A percentile compares a stretch with the other conserved stretches of the same genome.
Evolutionary conservation across 2,888 invertebrate species (phyloP).

Genomic region (Leptinotarsa haldemani): DNA sequence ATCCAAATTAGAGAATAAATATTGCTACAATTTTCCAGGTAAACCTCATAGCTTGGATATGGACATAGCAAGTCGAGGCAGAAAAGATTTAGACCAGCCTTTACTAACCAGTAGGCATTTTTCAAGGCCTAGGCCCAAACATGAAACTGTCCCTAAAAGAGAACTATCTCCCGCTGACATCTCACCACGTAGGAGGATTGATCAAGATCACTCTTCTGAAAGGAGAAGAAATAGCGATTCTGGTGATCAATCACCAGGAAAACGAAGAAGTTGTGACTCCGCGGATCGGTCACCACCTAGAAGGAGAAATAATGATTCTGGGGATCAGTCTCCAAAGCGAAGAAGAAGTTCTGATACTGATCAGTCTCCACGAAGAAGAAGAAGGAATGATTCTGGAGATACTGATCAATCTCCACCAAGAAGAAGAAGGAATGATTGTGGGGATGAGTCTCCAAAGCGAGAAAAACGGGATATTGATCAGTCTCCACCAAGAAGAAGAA

Average conservation of each 20-base stretch:
- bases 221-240: conserved; percentile 40
- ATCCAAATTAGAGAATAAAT: too few species aligned
- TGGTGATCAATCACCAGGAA: conserved; percentile 2
- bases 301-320: conserved; percentile 31
- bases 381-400: conserved; percentile 25
- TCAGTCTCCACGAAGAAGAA: conserved; percentile 23
- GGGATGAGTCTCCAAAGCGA: not conserved
- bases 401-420: conserved; percentile 37
- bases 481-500: conserved; percentile 49
- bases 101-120: conserved; percentile 29
- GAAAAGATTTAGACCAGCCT: conserved; percentile 28
- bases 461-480: conserved; percentile 26
- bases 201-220: conserved; percentile 30
- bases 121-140: conserved; percentile 35
- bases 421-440: conserved; percentile 38
- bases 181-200: conserved; percentile 41
- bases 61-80: not conserved
- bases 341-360: conserved; percentile 38
- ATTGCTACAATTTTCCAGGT: too few species aligned
- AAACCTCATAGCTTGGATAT: too few species aligned
- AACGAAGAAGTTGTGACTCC: not conserved
- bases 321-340: conserved; percentile 18
- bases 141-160: conserved; percentile 15
- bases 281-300: conserved; percentile 48
- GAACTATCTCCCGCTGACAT: conserved; percentile 35